A percentile compares a stretch with the other conserved stretches of the same genome.
These are phyloP conservation scores for Spinibarbus caldwelli DNA, from an alignment of 2,797 vertebrate species.

Conservation along the genomic window DNA sequence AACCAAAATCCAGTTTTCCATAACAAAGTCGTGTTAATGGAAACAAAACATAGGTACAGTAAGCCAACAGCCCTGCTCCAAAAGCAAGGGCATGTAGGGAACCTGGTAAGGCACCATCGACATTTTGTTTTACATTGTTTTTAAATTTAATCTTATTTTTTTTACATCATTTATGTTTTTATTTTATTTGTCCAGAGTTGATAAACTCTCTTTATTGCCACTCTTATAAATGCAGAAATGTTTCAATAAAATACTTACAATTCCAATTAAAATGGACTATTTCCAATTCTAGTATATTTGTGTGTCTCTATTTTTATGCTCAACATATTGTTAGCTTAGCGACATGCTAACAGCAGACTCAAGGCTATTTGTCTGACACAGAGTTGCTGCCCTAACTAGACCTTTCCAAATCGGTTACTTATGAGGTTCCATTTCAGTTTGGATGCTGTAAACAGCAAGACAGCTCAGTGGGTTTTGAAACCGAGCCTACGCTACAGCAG, in stretches of 20 bases:
- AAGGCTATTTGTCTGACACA: background rate
- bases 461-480: background rate
- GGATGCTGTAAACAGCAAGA: background rate
- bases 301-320: background rate
- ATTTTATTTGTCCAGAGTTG: background rate
- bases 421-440: background rate
- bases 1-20: slow-evolving; percentile 3
- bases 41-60: background rate
- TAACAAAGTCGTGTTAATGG: background rate
- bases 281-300: background rate
- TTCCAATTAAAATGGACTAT: background rate
- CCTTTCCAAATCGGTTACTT: background rate
- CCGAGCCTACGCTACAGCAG: too few species aligned
- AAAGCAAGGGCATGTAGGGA: background rate
- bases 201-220: background rate
- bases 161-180: background rate
- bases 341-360: background rate
- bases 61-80: background rate
- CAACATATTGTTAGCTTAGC: background rate
- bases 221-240: background rate
- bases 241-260: background rate
- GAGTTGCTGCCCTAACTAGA: background rate
- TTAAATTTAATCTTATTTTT: background rate
- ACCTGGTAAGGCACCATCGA: background rate
- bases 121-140: background rate